Base-by-base conservation (phyloP, 2,888 invertebrate genomes). In the Napeogenes sylphis region DNA sequence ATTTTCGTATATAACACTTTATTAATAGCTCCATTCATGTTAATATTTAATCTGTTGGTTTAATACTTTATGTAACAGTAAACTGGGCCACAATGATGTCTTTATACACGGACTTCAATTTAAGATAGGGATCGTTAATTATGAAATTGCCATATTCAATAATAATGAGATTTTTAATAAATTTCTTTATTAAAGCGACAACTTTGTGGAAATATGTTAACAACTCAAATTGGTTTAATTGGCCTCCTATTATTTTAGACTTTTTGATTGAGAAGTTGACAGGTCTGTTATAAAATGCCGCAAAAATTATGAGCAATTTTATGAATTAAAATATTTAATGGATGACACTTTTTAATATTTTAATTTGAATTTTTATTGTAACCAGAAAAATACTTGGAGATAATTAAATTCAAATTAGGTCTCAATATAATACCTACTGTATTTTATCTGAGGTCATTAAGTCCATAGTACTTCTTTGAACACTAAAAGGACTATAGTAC, bases 81-180 rank as follows among this genome's bases (percentile, higher is more conserved):
- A 60, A 56, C 57, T 58, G 62, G 55, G 62, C 61, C 51, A 69
- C 66, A 67, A 65, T 70, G 68, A 73, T 71, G 71, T 68, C 71
- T 72, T 68, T 69, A 72, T 73, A 64, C 62, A 62, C 63, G 51
- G 62, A 66, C 63, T 71, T 78, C 83, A 83, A 85, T 85, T 85
- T 84, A 71, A 71, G 86, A 85, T 85, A 82, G 75, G 69, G 75
- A 85, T 85, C 85, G 69, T 79, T 79, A 72, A 75, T 72, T 71
- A 68, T 66, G 69, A 69, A 69, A 72, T 63, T 67, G 64, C 73
- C 71, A 70, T 71, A 73, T 68, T 62, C 68, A 65, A 67, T 65
- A 68, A 68, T 70, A 69, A 71, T 67, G 64, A 66, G 66, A 70
- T 70, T 72, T 70, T 64, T 63, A 75, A 68, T 68, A 73, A 76